phyloP scores from a whole-genome alignment of 2,888 invertebrate genomes.

The Harpagoxenus sublaevis region DNA sequence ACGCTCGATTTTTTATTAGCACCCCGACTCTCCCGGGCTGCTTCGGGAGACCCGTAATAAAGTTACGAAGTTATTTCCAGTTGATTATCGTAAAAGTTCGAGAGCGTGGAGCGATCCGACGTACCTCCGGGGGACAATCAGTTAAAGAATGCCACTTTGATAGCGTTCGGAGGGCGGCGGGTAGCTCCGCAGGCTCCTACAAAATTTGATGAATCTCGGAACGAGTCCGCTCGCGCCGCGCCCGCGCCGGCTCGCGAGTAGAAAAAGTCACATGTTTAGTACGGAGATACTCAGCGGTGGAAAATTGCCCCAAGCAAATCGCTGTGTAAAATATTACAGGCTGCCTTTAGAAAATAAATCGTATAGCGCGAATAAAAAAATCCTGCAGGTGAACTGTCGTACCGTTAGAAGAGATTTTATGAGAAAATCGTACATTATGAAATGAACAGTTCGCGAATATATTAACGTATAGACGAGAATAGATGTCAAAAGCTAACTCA shows the following conservation, averaged over 20 bases:
- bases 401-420: conserved; percentile 37
- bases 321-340: conserved; percentile 55
- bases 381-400: conserved; percentile 35
- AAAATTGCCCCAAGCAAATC: conserved; percentile 59
- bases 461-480: conserved; percentile 29
- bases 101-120: conserved; percentile 73
- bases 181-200: conserved; percentile 70
- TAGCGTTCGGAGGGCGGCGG: conserved; percentile 75
- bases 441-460: conserved; percentile 39
- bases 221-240: conserved; percentile 41
- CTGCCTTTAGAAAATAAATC: conserved; percentile 56
- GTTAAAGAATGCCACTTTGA: conserved; percentile 83
- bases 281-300: conserved; percentile 51
- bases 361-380: conserved; percentile 44
- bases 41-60: conserved; percentile 77
- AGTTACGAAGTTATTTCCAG: conserved; percentile 83
- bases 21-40: conserved; percentile 61
- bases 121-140: conserved; percentile 81
- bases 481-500: conserved; percentile 20
- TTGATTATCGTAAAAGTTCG: conserved; percentile 83
- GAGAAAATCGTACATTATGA: conserved; percentile 46
- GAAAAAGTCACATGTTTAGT: conserved; percentile 52
- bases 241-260: conserved; percentile 28
- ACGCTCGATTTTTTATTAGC: conserved; percentile 74
- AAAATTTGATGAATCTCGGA: conserved; percentile 79